A percentile compares a stretch with the other conserved stretches of the same genome.
Conservation (phyloP, 2,797 vertebrate species). For the Podargus strigoides region DNA sequence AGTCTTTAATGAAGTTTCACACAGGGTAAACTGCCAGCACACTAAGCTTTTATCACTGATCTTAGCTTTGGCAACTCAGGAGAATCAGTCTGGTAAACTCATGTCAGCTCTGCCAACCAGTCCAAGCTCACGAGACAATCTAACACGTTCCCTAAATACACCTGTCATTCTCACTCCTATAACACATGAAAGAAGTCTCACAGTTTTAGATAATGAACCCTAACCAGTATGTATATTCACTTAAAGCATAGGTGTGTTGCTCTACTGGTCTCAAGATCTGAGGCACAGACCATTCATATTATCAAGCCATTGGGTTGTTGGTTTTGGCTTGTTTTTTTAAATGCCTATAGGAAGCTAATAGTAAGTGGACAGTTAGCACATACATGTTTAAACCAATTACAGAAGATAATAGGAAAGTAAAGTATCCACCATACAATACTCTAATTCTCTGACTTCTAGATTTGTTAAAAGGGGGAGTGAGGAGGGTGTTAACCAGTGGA, state of each 20-base stretch:
- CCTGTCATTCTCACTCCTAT: background rate
- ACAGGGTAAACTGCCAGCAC: background rate
- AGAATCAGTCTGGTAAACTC: background rate
- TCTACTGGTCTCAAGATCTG: background rate
- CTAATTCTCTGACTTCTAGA: background rate
- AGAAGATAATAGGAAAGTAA: background rate
- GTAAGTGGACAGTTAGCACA: background rate
- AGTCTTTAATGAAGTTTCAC: background rate
- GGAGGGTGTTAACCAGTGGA: fast-evolving
- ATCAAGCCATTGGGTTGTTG: background rate
- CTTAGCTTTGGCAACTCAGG: background rate
- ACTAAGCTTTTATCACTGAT: background rate
- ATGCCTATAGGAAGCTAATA: background rate
- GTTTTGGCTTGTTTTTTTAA: background rate
- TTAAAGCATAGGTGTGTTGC: background rate
- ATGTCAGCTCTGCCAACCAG: background rate
- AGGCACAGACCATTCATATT: background rate
- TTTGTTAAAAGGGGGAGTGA: background rate
- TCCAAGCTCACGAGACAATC: background rate
- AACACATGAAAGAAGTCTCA: background rate
- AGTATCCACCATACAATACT: background rate
- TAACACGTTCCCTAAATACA: background rate
- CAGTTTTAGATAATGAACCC: background rate
- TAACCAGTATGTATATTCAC: background rate
- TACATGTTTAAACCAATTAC: background rate